Evolutionary conservation across 2,113 vertebrate species (phyloP).

Genomic region (Scytalopus superciliaris): DNA sequence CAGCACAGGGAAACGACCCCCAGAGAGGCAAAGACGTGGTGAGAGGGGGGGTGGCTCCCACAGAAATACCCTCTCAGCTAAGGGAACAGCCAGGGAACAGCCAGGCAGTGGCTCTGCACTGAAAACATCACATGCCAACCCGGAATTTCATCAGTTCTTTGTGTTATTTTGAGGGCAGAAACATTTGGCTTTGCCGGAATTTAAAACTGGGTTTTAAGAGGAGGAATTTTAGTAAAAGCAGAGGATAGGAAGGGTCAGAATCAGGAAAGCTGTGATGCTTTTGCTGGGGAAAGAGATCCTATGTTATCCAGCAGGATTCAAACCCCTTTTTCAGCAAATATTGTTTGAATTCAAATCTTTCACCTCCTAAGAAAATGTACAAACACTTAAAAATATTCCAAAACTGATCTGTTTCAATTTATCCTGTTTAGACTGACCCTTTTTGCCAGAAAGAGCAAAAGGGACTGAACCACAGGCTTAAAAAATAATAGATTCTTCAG

Average conservation of each 20-base stretch:
- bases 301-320: not conserved
- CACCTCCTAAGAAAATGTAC: not conserved
- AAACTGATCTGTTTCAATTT: not conserved
- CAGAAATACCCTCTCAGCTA: not conserved
- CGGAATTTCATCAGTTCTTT: not conserved
- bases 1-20: not conserved
- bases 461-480: not conserved
- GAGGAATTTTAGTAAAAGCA: not conserved
- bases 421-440: not conserved
- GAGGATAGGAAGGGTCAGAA: not conserved
- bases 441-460: not conserved
- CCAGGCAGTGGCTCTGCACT: not conserved
- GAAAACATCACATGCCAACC: not conserved
- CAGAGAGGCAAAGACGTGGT: not conserved
- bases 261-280: accelerated
- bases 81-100: not conserved
- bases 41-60: not conserved
- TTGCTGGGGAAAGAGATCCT: not conserved
- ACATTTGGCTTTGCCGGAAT: not conserved
- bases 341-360: not conserved
- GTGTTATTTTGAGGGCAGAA: not conserved
- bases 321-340: not conserved
- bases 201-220: not conserved
- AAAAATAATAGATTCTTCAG: not conserved
- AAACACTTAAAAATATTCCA: not conserved